A percentile compares a stretch with the other conserved stretches of the same genome.
Conservation (phyloP, 1,140 invertebrate genomes). For the Nebria ingens region DNA sequence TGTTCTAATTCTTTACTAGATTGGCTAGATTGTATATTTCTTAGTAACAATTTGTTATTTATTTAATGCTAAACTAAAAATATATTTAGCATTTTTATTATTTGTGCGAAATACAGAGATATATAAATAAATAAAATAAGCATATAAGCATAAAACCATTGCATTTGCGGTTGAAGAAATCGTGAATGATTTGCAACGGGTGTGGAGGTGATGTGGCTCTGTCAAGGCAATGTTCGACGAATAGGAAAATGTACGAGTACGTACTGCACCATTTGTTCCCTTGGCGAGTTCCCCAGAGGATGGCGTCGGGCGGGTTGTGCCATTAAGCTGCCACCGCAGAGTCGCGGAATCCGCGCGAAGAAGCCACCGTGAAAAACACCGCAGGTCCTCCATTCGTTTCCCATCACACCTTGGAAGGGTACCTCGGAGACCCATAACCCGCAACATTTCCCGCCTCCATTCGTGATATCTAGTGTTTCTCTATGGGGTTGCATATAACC, state of each 20-base stretch:
- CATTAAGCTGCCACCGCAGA: slow-evolving; percentile 10
- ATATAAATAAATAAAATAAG: no score
- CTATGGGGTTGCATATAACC: slow-evolving; percentile 32
- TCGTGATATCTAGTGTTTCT: no score
- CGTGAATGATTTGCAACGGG: no score
- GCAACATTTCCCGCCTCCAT: slow-evolving; percentile 26
- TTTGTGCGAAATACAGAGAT: no score
- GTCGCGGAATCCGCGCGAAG: slow-evolving; percentile 25
- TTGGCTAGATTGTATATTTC: no score
- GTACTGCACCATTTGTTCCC: slow-evolving; percentile 17
- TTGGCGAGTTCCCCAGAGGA: slow-evolving; percentile 11
- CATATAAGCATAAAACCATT: no score
- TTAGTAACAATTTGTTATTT: no score
- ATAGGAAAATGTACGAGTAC: slow-evolving; percentile 12
- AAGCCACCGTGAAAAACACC: slow-evolving; percentile 26
- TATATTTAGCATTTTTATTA: no score
- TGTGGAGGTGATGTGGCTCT: no score
- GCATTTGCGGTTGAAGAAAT: no score
- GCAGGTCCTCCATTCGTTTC: slow-evolving; percentile 29
- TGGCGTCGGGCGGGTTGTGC: slow-evolving; percentile 1
- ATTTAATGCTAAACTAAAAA: no score
- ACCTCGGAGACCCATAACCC: slow-evolving; percentile 32
- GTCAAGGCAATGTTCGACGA: slow-evolving; percentile 18
- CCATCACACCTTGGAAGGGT: slow-evolving; percentile 31
- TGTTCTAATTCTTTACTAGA: no score